Base-by-base conservation (phyloP, 2,113 vertebrate species). In the Lepus timidus region DNA sequence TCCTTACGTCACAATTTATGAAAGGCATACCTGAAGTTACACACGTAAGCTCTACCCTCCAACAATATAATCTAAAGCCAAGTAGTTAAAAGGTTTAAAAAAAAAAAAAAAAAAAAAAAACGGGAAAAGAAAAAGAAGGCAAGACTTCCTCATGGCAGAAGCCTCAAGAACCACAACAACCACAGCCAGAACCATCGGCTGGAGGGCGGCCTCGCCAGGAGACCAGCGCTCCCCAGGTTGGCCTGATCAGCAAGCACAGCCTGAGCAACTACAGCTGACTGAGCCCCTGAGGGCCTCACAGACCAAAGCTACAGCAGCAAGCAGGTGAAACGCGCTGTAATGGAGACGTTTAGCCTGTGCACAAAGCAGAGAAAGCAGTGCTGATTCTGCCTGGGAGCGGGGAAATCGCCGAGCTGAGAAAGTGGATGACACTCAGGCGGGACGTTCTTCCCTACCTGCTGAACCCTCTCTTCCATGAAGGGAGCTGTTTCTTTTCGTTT, bases 281-380 rank as follows among this genome's bases (percentile, higher is more conserved):
- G 13, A 65, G 80, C n/a, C 49, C 49, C 25, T 6, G 52, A 62
- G 49, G 36, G 14, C 79, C 44, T 64, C 31, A 23, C 51, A 49
- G 36, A 81, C 25, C 29, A 55, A 0, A 14, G 22, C 33, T 1
- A 11, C n/a, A 29, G 44, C 9, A 22, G 19, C 36, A 64, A 19
- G 13, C 17, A 44, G 9, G 39, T 29, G 31, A 19, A 0, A 64
- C 0, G 7, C 27, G 68, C 27, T 27, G 10, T 61, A 33, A 31
- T 0, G 3, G 33, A 36, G 20, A 20, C 0, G 2, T 0, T 4
- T 19, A 1, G 19, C 4, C 1, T 39, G 68, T 19, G 61, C n/a
- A 20, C 0, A 49, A n/a, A 67, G 27, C 93, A 78, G 52, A 89
- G 58, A 39, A 58, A 14, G 82, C 14, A 39, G 73, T 1, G 17